Base-by-base conservation (phyloP, 1,140 invertebrate genomes). In the Brachionus rotundiformis region DNA sequence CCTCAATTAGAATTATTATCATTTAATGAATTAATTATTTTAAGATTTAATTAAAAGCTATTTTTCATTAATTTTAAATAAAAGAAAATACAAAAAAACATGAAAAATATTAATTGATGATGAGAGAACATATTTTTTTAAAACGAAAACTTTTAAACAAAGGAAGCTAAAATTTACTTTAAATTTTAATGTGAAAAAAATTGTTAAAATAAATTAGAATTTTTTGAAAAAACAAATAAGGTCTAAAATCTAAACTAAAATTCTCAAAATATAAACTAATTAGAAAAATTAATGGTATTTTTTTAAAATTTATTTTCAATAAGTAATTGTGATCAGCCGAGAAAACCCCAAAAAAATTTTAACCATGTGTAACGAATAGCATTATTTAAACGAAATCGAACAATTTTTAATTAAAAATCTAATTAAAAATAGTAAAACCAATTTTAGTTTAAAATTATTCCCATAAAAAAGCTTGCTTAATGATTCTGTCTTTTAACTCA, bases 341-440 rank as follows among this genome's bases (percentile, higher is more conserved):
- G 19, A 54, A 54, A 49, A 54, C 16, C 47, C n/a, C 47, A 19
- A 54, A 19, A 54, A 11, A 54, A 54, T 54, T 54, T 54, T 54
- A 54, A 54, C 47, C n/a, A 54, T 54, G 47, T 54, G 47, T 54
- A 54, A 54, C 47, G 47, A 54, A 54, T 54, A 54, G 47, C 6
- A 54, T 54, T 19, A 19, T 54, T 54, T 19, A 23, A 23, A 49
- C 7, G 7, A 54, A 54, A 54, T 54, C 19, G 47, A 7, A 54
- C 47, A 19, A 54, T 19, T 54, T 54, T 54, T 54, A 54, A 54
- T 54, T 54, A 54, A 19, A 54, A 19, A 19, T 54, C 19, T 54
- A 54, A 54, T 54, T 54, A 54, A 54, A 49, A 54, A 54, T 54
- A 19, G n/a, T 23, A 54, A 49, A 49, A 49, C 47, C 47, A 49